Evolutionary conservation across 2,113 vertebrate species (phyloP).

Genomic region (Athene cunicularia): DNA sequence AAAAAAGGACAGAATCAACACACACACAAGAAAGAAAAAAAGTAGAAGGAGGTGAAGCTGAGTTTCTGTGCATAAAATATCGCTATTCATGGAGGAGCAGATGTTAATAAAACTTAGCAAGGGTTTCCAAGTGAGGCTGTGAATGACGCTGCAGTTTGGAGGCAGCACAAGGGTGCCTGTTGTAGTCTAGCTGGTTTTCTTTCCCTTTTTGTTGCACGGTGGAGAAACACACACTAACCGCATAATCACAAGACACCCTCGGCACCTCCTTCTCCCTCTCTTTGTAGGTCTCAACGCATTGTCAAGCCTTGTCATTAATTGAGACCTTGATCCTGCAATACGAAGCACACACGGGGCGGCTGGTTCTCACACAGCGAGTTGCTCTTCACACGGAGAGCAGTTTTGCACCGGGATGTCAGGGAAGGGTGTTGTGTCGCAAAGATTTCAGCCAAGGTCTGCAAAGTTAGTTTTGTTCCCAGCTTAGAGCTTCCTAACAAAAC

Average conservation of each 20-base stretch:
- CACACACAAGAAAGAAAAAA: neutral
- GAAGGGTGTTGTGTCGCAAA: neutral
- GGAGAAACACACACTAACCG: neutral
- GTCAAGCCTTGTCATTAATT: constrained; percentile 40
- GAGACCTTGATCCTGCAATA: constrained; percentile 23
- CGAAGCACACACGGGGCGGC: rapidly evolving
- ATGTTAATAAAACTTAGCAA: constrained; percentile 43
- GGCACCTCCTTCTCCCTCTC: constrained; percentile 1
- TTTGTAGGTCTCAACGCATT: constrained; percentile 16
- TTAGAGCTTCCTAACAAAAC: neutral
- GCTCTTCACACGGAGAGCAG: neutral
- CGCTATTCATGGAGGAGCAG: neutral
- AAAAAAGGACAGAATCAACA: constrained; percentile 46
- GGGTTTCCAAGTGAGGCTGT: constrained; percentile 6
- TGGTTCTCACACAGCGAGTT: rapidly evolving
- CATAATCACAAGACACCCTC: constrained; percentile 38
- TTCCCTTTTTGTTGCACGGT: neutral
- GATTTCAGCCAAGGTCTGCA: neutral
- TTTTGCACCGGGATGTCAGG: rapidly evolving
- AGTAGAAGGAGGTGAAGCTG: neutral
- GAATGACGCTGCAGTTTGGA: constrained; percentile 20
- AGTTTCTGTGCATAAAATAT: neutral
- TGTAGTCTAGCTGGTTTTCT: constrained; percentile 61
- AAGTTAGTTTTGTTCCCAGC: neutral
- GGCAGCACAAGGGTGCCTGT: neutral